phyloP scores from a whole-genome alignment of 2,888 invertebrate genomes.

The Teleiodes luculella region DNA sequence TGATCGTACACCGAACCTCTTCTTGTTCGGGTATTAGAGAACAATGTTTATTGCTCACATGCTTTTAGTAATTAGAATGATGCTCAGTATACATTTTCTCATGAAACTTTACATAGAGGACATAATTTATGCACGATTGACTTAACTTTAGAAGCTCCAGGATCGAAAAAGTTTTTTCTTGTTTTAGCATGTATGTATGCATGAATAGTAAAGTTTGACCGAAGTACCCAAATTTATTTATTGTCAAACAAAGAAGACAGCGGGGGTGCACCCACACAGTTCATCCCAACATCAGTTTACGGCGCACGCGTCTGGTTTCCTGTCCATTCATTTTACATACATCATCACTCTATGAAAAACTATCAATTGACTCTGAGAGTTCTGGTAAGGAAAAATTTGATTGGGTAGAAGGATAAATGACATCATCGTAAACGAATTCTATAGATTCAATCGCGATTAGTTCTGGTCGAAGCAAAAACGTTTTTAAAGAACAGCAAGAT shows the following conservation, averaged over 20 bases:
- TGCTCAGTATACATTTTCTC: no score
- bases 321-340: slow-evolving; percentile 56
- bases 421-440: slow-evolving; percentile 32
- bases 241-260: slow-evolving; percentile 55
- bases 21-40: slow-evolving; percentile 49
- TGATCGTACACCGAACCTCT: slow-evolving; percentile 57
- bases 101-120: no score
- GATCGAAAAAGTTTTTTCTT: no score
- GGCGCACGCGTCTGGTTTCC: slow-evolving; percentile 69
- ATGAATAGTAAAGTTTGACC: no score
- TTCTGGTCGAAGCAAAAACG: neutral
- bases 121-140: no score
- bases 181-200: no score
- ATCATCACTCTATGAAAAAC: slow-evolving; percentile 52
- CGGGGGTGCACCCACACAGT: slow-evolving; percentile 71
- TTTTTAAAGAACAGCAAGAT: slow-evolving; percentile 19
- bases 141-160: no score
- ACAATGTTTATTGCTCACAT: slow-evolving; percentile 47
- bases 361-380: slow-evolving; percentile 45
- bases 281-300: slow-evolving; percentile 69
- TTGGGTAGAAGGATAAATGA: slow-evolving; percentile 26
- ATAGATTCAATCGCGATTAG: slow-evolving; percentile 1
- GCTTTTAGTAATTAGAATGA: neutral
- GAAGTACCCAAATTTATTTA: slow-evolving; percentile 52
- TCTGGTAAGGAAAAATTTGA: slow-evolving; percentile 28